Percentiles rank a stretch among this genome's conserved stretches.
Evolutionary conservation across 2,113 vertebrate genomes (phyloP).

Genomic region (Xenotilapia leptura): DNA sequence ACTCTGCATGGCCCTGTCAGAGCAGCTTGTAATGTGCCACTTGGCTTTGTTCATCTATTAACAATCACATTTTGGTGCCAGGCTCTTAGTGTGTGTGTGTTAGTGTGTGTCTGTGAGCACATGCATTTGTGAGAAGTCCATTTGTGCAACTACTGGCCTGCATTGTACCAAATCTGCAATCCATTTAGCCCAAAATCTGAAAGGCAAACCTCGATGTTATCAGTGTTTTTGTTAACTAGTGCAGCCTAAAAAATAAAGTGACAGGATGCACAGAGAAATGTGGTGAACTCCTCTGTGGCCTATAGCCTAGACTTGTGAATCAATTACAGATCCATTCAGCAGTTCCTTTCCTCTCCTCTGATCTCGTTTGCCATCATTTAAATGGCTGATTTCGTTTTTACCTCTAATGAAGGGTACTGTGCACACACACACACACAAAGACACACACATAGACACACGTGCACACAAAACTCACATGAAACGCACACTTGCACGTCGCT

Average conservation of each 20-base stretch:
- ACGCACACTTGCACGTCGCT: constrained; percentile 20
- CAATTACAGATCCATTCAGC: constrained; percentile 51
- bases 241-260: constrained; percentile 12
- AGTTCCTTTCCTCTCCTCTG: constrained; percentile 41
- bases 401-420: constrained; percentile 60
- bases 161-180: not conserved
- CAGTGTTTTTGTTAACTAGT: constrained; percentile 11
- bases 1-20: too few relatives aligned
- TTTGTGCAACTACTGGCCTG: not conserved
- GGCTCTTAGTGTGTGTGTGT: too few relatives aligned
- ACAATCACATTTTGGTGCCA: too few relatives aligned
- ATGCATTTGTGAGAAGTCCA: not conserved
- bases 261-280: constrained; percentile 2
- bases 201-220: not conserved
- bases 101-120: not conserved
- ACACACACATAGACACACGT: not conserved
- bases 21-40: too few relatives aligned
- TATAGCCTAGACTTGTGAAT: constrained; percentile 24
- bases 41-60: too few relatives aligned
- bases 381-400: constrained; percentile 52
- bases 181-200: constrained; percentile 14
- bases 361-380: constrained; percentile 47
- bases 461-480: constrained; percentile 14
- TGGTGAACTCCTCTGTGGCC: constrained; percentile 6
- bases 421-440: constrained; percentile 21